These are phyloP conservation scores for Beris morrisii DNA, from an alignment of 2,888 invertebrate species.

Conservation along the genomic window DNA sequence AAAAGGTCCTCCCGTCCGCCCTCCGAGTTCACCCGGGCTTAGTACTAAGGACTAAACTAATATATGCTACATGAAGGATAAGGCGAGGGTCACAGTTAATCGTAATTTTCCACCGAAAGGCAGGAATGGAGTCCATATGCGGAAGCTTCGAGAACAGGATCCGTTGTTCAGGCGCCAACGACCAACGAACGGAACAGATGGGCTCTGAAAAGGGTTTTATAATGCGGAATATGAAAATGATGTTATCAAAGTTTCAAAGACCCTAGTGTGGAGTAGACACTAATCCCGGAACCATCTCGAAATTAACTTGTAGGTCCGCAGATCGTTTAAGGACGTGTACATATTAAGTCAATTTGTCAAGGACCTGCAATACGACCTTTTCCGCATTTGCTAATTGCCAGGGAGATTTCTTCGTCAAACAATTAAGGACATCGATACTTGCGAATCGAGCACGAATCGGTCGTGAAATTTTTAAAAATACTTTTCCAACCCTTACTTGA, in stretches of 20 bases:
- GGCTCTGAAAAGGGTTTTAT: constrained; percentile 11
- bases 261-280: constrained; percentile 9
- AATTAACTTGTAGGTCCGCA: constrained; percentile 12
- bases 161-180: constrained; percentile 1
- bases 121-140: background rate
- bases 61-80: constrained; percentile 18
- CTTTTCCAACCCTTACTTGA: too few species aligned
- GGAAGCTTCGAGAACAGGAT: background rate
- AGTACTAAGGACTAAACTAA: constrained; percentile 17
- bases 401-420: constrained; percentile 24
- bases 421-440: constrained; percentile 17
- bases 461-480: too few species aligned
- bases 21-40: background rate
- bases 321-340: too few species aligned
- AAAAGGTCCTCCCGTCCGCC: constrained; percentile 12
- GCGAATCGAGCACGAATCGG: too few species aligned
- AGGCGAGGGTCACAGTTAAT: constrained; percentile 22
- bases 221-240: constrained; percentile 26
- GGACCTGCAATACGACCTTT: too few species aligned
- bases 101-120: background rate
- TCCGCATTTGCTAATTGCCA: constrained; percentile 19
- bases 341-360: constrained; percentile 1
- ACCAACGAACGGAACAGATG: background rate
- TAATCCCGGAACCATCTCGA: constrained; percentile 23
- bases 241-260: constrained; percentile 29